Percentiles rank a stretch among this genome's conserved stretches.
Conservation (phyloP, 2,888 invertebrate genomes). For the Eurois occulta region DNA sequence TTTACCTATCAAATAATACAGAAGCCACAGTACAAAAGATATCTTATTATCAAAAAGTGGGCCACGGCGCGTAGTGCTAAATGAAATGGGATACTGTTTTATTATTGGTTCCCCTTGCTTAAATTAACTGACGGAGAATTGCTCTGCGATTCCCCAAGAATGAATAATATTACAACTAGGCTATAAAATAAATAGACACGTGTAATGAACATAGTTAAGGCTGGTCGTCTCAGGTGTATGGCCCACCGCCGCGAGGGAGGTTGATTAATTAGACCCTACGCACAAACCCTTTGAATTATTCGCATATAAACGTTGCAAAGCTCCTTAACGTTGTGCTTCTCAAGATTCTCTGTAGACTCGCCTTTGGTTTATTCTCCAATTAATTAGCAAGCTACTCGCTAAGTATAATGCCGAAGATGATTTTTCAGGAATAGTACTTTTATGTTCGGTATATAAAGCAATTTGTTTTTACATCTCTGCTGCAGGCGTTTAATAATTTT, state of each 20-base stretch:
- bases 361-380: constrained; percentile 78
- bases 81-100: constrained; percentile 30
- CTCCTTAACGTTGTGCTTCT: constrained; percentile 79
- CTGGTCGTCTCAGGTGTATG: constrained; percentile 78
- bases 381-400: constrained; percentile 72
- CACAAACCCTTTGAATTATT: constrained; percentile 83
- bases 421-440: constrained; percentile 36
- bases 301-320: constrained; percentile 77
- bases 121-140: constrained; percentile 17
- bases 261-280: constrained; percentile 83
- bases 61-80: constrained; percentile 35
- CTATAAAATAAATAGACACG: constrained; percentile 64
- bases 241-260: constrained; percentile 72
- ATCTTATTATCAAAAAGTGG: constrained; percentile 36
- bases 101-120: constrained; percentile 21
- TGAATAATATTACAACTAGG: constrained; percentile 65
- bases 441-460: constrained; percentile 22
- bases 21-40: constrained; percentile 26
- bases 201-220: constrained; percentile 74
- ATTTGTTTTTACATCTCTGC: constrained; percentile 30
- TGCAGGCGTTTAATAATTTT: not conserved
- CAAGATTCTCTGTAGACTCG: constrained; percentile 74
- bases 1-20: constrained; percentile 24
- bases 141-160: constrained; percentile 25
- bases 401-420: constrained; percentile 12